Percentiles rank a stretch among this genome's conserved stretches.
phyloP scores from a whole-genome alignment of 2,797 vertebrate species.

The Atherinosoma microstoma region DNA sequence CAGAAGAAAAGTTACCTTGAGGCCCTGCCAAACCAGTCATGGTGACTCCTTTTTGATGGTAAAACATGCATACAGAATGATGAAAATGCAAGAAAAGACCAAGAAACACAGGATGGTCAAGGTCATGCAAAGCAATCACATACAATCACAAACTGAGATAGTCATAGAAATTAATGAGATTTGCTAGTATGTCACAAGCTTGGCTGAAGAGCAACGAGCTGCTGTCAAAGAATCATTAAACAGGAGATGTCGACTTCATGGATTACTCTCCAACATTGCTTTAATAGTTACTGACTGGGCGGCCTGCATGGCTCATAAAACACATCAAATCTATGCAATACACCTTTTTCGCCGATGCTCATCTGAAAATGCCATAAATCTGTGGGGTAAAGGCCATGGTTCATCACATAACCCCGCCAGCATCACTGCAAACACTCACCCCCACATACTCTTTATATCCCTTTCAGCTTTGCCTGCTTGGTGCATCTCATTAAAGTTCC shows the following conservation, averaged over 20 bases:
- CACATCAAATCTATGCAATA: slow-evolving; percentile 42
- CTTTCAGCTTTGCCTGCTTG: slow-evolving; percentile 13
- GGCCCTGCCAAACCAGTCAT: neutral
- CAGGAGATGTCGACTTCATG: slow-evolving; percentile 46
- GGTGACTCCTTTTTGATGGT: neutral
- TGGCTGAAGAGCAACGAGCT: slow-evolving; percentile 33
- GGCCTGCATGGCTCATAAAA: slow-evolving; percentile 49
- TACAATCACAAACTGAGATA: slow-evolving; percentile 12
- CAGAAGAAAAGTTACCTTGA: too few relatives aligned
- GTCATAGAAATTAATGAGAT: slow-evolving; percentile 41
- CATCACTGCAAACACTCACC: slow-evolving; percentile 1
- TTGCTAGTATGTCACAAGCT: slow-evolving; percentile 28
- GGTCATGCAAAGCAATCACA: neutral
- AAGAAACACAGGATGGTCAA: neutral
- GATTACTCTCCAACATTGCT: slow-evolving; percentile 41
- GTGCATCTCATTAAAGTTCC: slow-evolving; percentile 58
- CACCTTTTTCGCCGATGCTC: slow-evolving; percentile 18
- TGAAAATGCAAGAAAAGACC: neutral
- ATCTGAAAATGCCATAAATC: slow-evolving; percentile 57
- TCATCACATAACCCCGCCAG: slow-evolving; percentile 32
- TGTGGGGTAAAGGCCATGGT: slow-evolving; percentile 41
- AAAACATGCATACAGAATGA: neutral
- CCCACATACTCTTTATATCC: neutral
- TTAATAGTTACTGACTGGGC: slow-evolving; percentile 55
- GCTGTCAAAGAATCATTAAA: slow-evolving; percentile 52